Percentiles rank a stretch among this genome's conserved stretches.
Evolutionary conservation across 2,888 invertebrate species (phyloP).

Genomic region (Cosmopolites sordidus): DNA sequence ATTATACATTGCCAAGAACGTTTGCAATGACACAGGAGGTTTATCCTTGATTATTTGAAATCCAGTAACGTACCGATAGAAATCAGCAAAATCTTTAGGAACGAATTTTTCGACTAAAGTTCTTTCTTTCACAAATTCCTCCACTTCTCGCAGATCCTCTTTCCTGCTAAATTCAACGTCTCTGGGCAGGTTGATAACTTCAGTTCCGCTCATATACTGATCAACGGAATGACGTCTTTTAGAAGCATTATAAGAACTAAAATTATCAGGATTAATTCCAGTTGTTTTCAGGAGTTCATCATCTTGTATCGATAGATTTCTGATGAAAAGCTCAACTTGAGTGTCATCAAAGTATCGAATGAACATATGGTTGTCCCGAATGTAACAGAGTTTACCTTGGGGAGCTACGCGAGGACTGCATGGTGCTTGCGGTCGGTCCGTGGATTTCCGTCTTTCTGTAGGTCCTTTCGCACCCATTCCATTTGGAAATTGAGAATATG

Average conservation of each 20-base stretch:
- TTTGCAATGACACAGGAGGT: slow-evolving; percentile 38
- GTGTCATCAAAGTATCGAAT: slow-evolving; percentile 35
- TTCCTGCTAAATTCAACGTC: slow-evolving; percentile 31
- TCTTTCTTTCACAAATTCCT: slow-evolving; percentile 36
- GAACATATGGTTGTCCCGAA: slow-evolving; percentile 31
- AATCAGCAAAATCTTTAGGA: slow-evolving; percentile 35
- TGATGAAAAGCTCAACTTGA: slow-evolving; percentile 33
- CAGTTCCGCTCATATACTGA: slow-evolving; percentile 21
- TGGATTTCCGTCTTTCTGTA: slow-evolving; percentile 16
- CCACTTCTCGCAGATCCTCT: slow-evolving; percentile 32
- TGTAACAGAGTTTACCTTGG: slow-evolving; percentile 34
- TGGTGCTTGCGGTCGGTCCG: slow-evolving; percentile 17
- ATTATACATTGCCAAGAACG: slow-evolving; percentile 39
- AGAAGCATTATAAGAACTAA: slow-evolving; percentile 8
- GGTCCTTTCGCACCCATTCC: neutral
- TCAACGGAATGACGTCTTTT: slow-evolving; percentile 11
- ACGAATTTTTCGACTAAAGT: slow-evolving; percentile 31
- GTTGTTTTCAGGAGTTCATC: slow-evolving; percentile 19
- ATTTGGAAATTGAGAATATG: neutral
- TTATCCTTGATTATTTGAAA: slow-evolving; percentile 38
- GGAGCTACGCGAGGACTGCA: slow-evolving; percentile 25
- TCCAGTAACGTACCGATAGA: slow-evolving; percentile 39
- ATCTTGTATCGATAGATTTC: slow-evolving; percentile 23
- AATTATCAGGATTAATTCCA: slow-evolving; percentile 5
- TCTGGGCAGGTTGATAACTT: slow-evolving; percentile 29